Evolutionary conservation across 2,888 invertebrate genomes (phyloP).

Genomic region (Trachelus tabidus): DNA sequence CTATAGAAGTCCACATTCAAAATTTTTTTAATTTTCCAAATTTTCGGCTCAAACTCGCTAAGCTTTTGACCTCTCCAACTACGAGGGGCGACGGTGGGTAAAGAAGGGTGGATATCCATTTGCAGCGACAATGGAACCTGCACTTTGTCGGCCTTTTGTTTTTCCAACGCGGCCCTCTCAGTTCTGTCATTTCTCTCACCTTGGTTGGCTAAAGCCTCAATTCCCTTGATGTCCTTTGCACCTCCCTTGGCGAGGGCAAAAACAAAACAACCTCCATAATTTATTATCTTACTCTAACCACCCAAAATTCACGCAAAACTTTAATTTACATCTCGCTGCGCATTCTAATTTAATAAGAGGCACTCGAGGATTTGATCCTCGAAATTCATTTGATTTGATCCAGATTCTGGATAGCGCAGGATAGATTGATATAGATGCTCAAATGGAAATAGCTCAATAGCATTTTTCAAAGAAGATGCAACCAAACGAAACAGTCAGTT

Average conservation of each 20-base stretch:
- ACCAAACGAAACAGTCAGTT: not conserved
- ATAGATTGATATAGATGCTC: not conserved
- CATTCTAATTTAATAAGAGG: not conserved
- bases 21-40: not conserved
- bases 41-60: not conserved
- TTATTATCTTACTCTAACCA: conserved; percentile 11
- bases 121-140: conserved; percentile 20
- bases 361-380: not conserved
- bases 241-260: not conserved
- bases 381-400: not conserved
- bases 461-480: not conserved
- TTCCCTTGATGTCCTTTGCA: not conserved
- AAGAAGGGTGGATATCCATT: conserved; percentile 13
- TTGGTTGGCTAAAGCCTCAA: not conserved
- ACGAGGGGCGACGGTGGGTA: not conserved
- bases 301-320: not conserved
- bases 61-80: not conserved
- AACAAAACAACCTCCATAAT: conserved; percentile 15
- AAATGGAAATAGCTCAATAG: not conserved
- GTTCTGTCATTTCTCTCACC: not conserved
- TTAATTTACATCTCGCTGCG: not conserved
- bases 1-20: not conserved
- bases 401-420: not conserved
- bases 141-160: conserved; percentile 22
- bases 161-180: conserved; percentile 6